Evolutionary conservation across 1,140 invertebrate genomes (phyloP), one percentile per base, ranked within the genome.

Genomic region (Archivesica marissinica): DNA sequence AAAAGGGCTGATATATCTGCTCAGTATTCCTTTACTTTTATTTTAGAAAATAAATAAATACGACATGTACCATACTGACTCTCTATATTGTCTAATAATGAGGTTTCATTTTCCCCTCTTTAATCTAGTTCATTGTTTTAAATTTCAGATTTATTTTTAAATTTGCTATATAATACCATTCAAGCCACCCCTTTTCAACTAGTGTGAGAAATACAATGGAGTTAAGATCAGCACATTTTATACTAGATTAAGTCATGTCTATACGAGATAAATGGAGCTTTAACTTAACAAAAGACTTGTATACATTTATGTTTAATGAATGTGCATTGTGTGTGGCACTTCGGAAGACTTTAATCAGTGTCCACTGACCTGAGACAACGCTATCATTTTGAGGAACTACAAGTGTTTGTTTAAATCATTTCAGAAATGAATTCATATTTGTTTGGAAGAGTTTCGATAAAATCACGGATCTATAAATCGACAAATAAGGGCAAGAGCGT

Each of bases 361-460:
- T 28, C 13, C 9, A 7, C 25, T 15, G 28, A 35, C 11, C 38
- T 35, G 30, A 64, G 59, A 35, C 59, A 64, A 35, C 59, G 30
- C 38, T 64, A 64, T 64, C 59, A 64, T 64, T 15, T 9, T 64
- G 59, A 64, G 15, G 30, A 35, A 64, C 38, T 35, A 35, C n/a
- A 64, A 64, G 59, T 64, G 59, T 64, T 64, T 64, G 59, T 64
- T 64, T 64, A 35, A 35, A 17, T 64, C 38, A 30, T 17, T 11
- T 33, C 38, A 35, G 59, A 64, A 35, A 25, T 64, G 59, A 64
- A 64, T 64, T 64, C 30, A 64, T 64, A 64, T 64, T 64, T 64
- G n/a, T 64, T 64, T 64, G 33, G 59, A 64, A 64, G 59, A 64
- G 59, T 64, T 64, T 64, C 20, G 59, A 64, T 64, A 64, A 35